Percentiles rank a stretch among this genome's conserved stretches.
phyloP scores from a whole-genome alignment of 2,888 invertebrate species.

The Stenodera caucasica region DNA sequence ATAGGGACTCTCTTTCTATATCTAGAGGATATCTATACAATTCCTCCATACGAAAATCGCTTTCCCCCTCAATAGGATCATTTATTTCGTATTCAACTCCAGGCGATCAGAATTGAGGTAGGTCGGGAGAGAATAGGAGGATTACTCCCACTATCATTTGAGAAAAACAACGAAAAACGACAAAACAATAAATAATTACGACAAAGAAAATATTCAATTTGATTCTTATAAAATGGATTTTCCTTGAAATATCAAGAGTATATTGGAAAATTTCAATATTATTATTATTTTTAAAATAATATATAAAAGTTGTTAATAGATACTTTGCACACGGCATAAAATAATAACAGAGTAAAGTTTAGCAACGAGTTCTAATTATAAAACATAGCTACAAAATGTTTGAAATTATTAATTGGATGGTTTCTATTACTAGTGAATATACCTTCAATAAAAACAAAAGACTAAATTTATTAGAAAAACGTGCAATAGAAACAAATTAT shows the following conservation, averaged over 20 bases:
- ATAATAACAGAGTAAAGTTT: conserved; percentile 1
- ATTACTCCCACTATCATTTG: too few relatives aligned
- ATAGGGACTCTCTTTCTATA: too few relatives aligned
- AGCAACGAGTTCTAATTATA: conserved; percentile 2
- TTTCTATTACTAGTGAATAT: background rate
- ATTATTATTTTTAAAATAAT: background rate
- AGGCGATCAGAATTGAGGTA: background rate
- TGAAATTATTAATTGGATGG: conserved; percentile 1
- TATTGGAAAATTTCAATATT: too few relatives aligned
- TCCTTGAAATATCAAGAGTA: too few relatives aligned
- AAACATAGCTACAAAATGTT: conserved; percentile 2
- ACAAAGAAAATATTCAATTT: too few relatives aligned
- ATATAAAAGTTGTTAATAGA: background rate
- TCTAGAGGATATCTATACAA: too few relatives aligned
- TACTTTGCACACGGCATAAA: conserved; percentile 2
- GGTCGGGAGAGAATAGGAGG: background rate
- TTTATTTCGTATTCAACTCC: background rate
- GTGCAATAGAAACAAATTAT: background rate
- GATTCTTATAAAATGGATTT: too few relatives aligned
- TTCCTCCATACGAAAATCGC: too few relatives aligned
- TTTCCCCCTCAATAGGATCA: background rate
- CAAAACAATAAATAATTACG: too few relatives aligned
- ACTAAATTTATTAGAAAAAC: background rate
- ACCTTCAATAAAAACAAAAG: background rate
- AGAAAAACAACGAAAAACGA: too few relatives aligned